Conservation (phyloP, 2,797 vertebrate species). For the Serranus cabrilla region DNA sequence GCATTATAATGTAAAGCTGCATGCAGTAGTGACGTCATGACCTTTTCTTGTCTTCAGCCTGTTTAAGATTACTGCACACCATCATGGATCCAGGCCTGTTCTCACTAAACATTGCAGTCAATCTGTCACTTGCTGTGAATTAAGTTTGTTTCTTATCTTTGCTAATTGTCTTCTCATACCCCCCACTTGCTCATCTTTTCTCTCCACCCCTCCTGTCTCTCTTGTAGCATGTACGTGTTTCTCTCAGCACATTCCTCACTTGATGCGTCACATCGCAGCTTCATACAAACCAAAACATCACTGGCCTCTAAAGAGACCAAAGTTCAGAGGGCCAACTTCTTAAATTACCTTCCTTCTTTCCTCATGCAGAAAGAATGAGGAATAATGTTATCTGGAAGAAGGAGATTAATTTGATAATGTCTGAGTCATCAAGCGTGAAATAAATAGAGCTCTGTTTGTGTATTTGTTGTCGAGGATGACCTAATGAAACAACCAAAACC, state of each 20-base stretch:
- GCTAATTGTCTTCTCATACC: constrained; percentile 62
- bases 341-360: constrained; percentile 15
- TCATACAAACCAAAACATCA: constrained; percentile 70
- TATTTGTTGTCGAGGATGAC: constrained; percentile 10
- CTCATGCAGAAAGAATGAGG: constrained; percentile 33
- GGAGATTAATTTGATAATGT: not conserved
- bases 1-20: not conserved
- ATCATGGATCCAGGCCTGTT: constrained; percentile 18
- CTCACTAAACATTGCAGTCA: constrained; percentile 11
- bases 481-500: constrained; percentile 42
- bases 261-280: constrained; percentile 72
- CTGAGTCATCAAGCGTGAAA: not conserved
- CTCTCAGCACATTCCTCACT: constrained; percentile 78
- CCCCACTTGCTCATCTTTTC: constrained; percentile 13
- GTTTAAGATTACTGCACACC: not conserved
- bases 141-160: constrained; percentile 61
- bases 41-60: not conserved
- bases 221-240: constrained; percentile 76
- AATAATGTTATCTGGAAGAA: constrained; percentile 15
- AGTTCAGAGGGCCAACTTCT: constrained; percentile 26
- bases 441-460: constrained; percentile 24
- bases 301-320: constrained; percentile 50
- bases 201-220: constrained; percentile 34
- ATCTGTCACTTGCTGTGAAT: constrained; percentile 44
- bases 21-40: not conserved